A percentile compares a stretch with the other conserved stretches of the same genome.
Conservation (phyloP, 2,888 invertebrate genomes). For the Lasioglossum lativentre region DNA sequence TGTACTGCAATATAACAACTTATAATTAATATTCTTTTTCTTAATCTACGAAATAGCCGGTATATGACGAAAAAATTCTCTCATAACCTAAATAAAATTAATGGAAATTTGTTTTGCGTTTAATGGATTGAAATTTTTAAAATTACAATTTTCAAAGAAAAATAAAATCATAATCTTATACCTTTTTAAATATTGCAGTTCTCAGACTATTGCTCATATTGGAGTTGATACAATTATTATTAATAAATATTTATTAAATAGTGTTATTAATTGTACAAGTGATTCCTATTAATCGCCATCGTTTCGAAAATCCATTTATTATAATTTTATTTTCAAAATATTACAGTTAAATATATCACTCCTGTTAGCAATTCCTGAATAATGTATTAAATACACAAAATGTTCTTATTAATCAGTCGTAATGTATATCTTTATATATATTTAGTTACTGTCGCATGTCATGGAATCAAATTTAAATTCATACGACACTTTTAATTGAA, state of each 20-base stretch:
- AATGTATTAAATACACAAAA: not conserved
- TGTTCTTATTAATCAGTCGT: no score
- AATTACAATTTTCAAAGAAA: not conserved
- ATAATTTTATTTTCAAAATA: not conserved
- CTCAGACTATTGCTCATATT: slow-evolving; percentile 62
- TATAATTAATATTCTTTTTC: not conserved
- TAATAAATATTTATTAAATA: not conserved
- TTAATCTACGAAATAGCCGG: not conserved
- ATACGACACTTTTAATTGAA: not conserved
- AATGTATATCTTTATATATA: no score
- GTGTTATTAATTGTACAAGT: not conserved
- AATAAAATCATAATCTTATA: slow-evolving; percentile 24
- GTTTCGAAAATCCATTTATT: not conserved
- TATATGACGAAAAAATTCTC: slow-evolving; percentile 7
- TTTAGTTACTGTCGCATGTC: not conserved
- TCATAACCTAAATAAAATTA: slow-evolving; percentile 10
- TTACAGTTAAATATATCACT: not conserved
- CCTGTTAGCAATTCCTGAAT: not conserved
- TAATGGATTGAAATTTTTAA: not conserved
- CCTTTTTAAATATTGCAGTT: slow-evolving; percentile 58
- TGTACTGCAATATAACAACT: not conserved
- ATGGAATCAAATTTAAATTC: slow-evolving; percentile 10
- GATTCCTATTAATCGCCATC: not conserved
- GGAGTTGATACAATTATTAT: slow-evolving; percentile 9
- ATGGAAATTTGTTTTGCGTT: not conserved